A percentile compares a stretch with the other conserved stretches of the same genome.
Conservation (phyloP, 2,888 invertebrate genomes). For the Mimumesa dahlbomi region DNA sequence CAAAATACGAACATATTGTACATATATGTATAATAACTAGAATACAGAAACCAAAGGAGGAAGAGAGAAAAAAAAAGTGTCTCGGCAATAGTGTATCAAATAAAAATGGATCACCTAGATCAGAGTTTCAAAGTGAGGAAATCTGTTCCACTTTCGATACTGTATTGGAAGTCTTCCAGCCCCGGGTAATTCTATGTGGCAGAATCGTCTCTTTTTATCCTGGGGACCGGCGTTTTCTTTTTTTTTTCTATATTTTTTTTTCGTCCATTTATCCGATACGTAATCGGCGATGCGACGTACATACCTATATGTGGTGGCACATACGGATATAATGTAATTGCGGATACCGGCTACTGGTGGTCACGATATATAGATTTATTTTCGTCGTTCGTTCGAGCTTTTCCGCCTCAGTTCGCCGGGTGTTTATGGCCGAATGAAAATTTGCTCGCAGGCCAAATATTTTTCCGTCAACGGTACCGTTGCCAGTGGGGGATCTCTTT, state of each 20-base stretch:
- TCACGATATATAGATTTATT: slow-evolving; percentile 65
- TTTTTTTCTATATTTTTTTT: too few relatives aligned
- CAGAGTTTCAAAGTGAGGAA: slow-evolving; percentile 34
- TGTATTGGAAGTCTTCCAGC: slow-evolving; percentile 50
- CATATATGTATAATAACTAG: too few relatives aligned
- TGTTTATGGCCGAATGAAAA: slow-evolving; percentile 71
- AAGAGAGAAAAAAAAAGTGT: too few relatives aligned
- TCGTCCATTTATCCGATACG: slow-evolving; percentile 15
- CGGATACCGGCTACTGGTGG: slow-evolving; percentile 43
- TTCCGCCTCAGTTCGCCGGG: slow-evolving; percentile 62
- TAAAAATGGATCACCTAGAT: slow-evolving; percentile 33
- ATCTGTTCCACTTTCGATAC: slow-evolving; percentile 46
- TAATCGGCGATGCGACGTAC: slow-evolving; percentile 41
- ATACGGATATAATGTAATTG: slow-evolving; percentile 66
- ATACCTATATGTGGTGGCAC: slow-evolving; percentile 34
- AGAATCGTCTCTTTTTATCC: slow-evolving; percentile 28
- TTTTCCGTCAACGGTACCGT: slow-evolving; percentile 55
- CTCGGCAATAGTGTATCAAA: neutral
- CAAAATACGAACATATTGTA: too few relatives aligned
- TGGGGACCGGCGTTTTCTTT: slow-evolving; percentile 17
- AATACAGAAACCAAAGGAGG: too few relatives aligned
- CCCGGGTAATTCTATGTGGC: slow-evolving; percentile 27
- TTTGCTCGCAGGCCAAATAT: slow-evolving; percentile 67
- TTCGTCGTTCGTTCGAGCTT: slow-evolving; percentile 63
- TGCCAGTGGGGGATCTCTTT: slow-evolving; percentile 19